A percentile compares a stretch with the other conserved stretches of the same genome.
These are phyloP conservation scores for Leptinotarsa tumamoca DNA, from an alignment of 2,888 invertebrate species.

Conservation along the genomic window DNA sequence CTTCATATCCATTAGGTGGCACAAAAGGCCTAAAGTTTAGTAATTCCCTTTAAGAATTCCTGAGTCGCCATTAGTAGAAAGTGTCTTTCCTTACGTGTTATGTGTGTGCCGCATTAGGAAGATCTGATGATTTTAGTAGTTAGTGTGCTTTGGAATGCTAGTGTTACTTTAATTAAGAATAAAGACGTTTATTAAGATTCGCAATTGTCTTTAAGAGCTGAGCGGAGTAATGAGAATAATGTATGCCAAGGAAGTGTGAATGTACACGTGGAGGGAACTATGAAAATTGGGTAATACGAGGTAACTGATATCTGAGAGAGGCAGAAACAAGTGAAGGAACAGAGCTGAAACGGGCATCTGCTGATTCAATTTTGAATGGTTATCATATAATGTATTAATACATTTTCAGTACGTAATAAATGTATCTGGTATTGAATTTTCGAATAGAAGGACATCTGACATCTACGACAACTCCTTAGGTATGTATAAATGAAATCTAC, in stretches of 20 bases:
- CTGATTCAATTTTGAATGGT: not conserved
- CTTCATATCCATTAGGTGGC: slow-evolving; percentile 61
- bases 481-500: no score
- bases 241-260: slow-evolving; percentile 55
- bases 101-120: slow-evolving; percentile 59
- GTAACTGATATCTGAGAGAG: not conserved
- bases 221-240: slow-evolving; percentile 61
- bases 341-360: not conserved
- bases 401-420: no score
- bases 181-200: slow-evolving; percentile 63
- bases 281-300: not conserved
- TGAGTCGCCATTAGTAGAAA: slow-evolving; percentile 62
- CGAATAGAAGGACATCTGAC: no score
- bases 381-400: no score
- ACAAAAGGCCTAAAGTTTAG: slow-evolving; percentile 65
- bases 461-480: no score
- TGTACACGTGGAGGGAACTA: slow-evolving; percentile 37
- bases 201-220: slow-evolving; percentile 63
- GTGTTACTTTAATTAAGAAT: slow-evolving; percentile 65
- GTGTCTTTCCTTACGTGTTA: slow-evolving; percentile 60
- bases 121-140: slow-evolving; percentile 61
- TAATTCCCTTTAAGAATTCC: slow-evolving; percentile 66
- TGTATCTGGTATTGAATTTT: no score
- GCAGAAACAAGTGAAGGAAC: not conserved
- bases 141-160: slow-evolving; percentile 59